Base-by-base conservation (phyloP, 2,797 vertebrate species). In the Schizothorax lantsangensis region DNA sequence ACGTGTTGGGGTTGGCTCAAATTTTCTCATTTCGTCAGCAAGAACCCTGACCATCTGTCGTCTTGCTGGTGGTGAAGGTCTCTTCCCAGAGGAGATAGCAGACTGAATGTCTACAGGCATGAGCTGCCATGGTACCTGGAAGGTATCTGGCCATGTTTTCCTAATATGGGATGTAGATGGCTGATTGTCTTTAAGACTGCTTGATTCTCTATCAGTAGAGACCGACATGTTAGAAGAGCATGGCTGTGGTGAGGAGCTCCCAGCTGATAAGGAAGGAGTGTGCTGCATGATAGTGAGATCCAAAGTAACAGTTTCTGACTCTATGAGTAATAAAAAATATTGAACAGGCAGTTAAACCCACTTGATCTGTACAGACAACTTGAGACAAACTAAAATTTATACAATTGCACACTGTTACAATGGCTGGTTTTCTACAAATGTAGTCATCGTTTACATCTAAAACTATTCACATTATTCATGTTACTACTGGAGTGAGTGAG, bases 1-100 rank as follows among this genome's bases (percentile, higher is more conserved):
- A 57, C 54, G 21, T 57, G 54, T 57, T 57, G 19, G 54, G 0
- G 54, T 57, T 57, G 54, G 3, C 54, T 57, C 19, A 57, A 57
- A 21, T 23, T 9, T 9, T 57, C 2, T 80, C 4, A 66, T 80
- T 79, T 64, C 54, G 26, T 64, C 36, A 45, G 57, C n/a, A 62
- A 80, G 78, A 7, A 80, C 57, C 78, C 78, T 64, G 5, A 80
- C 78, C 38, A 64, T 62, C 5, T 80, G 54, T 64, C 57, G 23
- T 80, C 78, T 83, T 83, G 66, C 81, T 83, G n/a, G 10, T 72
- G 66, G 81, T 83, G 66, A 83, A 83, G 81, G 81, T 43, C 66
- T 83, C 17, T 83, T 83, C 0, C 45, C 81, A 72, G 43, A 52
- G 6, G 81, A 23, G 49, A 82, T 47, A 47, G 80, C 62, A 82